These are phyloP conservation scores for Scaptomyza graminum DNA, from an alignment of 1,140 invertebrate species.

Conservation along the genomic window DNA sequence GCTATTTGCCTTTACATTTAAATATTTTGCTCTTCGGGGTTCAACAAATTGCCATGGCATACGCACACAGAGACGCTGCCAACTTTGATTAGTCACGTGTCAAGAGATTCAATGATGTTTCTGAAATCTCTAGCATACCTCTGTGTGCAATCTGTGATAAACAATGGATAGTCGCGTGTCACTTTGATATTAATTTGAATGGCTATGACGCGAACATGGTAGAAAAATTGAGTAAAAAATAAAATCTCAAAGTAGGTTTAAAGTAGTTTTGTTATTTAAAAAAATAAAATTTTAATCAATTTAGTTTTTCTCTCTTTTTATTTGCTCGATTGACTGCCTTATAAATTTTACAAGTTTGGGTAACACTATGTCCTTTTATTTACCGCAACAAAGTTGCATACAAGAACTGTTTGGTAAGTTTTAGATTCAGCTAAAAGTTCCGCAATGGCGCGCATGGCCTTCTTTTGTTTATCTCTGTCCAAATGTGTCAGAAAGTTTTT, in stretches of 20 bases:
- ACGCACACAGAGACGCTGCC: constrained; percentile 1
- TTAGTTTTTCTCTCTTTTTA: too few species aligned
- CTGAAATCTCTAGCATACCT: constrained; percentile 3
- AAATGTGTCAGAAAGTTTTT: constrained; percentile 65
- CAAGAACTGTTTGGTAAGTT: neutral
- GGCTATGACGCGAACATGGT: too few species aligned
- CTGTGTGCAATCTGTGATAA: constrained; percentile 9
- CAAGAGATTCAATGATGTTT: constrained; percentile 9
- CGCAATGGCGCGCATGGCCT: constrained; percentile 35
- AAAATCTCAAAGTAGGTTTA: too few species aligned
- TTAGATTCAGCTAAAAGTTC: neutral
- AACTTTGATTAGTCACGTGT: constrained; percentile 9
- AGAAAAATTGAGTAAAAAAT: too few species aligned
- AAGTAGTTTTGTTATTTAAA: too few species aligned
- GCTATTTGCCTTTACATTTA: constrained; percentile 11
- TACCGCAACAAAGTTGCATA: neutral
- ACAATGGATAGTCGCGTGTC: neutral
- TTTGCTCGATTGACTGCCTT: neutral
- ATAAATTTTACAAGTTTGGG: neutral
- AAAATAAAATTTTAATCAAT: too few species aligned
- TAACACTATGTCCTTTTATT: neutral
- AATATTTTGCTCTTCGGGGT: constrained; percentile 33
- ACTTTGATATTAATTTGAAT: too few species aligned
- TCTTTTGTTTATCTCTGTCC: constrained; percentile 58
- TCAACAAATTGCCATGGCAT: constrained; percentile 44